Percentiles rank a stretch among this genome's conserved stretches.
Conservation (phyloP, 2,113 vertebrate genomes). For the Pimephales promelas region DNA sequence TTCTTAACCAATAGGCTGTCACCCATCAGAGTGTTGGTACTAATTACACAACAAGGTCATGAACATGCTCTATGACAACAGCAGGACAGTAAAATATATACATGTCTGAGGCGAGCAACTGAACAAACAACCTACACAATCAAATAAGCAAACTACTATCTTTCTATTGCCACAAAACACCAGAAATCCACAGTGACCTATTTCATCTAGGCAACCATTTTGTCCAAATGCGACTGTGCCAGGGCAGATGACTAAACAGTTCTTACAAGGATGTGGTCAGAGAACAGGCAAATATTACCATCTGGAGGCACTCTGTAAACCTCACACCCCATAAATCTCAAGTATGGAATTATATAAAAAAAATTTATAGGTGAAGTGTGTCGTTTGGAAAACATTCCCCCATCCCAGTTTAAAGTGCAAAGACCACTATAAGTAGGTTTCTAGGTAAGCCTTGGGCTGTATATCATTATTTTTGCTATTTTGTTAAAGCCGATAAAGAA, state of each 20-base stretch:
- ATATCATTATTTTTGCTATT: neutral
- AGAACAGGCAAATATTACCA: conserved; percentile 33
- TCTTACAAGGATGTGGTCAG: conserved; percentile 16
- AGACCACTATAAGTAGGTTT: neutral
- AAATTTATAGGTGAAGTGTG: neutral
- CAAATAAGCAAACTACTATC: neutral
- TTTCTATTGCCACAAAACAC: conserved; percentile 1
- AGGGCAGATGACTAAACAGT: conserved; percentile 17
- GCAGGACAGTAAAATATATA: neutral
- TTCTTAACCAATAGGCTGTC: neutral
- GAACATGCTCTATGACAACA: conserved; percentile 3
- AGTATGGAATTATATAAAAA: neutral
- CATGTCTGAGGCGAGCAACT: neutral
- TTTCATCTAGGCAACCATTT: conserved; percentile 13
- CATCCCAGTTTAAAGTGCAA: neutral
- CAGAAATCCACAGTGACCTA: conserved; percentile 18
- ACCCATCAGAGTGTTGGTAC: neutral
- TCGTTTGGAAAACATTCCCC: neutral
- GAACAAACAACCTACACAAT: neutral
- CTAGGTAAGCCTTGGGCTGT: neutral
- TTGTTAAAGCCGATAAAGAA: neutral
- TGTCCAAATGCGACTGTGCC: neutral
- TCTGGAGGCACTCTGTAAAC: conserved; percentile 24
- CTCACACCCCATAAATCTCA: neutral
- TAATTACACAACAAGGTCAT: conserved; percentile 4